phyloP scores from a whole-genome alignment of 2,888 invertebrate species.

The Diplolepis rosae region DNA sequence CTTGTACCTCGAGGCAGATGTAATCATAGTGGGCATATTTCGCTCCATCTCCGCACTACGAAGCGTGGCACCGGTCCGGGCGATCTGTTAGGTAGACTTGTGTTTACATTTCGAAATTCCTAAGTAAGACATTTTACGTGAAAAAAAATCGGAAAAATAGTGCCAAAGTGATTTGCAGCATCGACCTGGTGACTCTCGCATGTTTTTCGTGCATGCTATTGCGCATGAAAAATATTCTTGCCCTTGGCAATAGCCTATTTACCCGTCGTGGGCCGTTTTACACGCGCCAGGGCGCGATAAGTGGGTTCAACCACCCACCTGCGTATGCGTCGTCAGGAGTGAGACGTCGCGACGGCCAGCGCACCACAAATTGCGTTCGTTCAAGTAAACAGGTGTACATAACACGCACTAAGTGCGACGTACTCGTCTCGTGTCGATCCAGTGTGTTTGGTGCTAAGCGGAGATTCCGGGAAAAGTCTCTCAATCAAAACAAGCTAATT shows the following conservation, averaged over 20 bases:
- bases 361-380: conserved; percentile 29
- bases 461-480: background rate
- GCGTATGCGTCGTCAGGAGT: conserved; percentile 31
- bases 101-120: conserved; percentile 10
- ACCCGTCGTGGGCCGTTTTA: conserved; percentile 45
- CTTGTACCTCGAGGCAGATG: conserved; percentile 55
- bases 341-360: conserved; percentile 28
- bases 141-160: conserved; percentile 13
- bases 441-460: conserved; percentile 3
- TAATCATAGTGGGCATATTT: conserved; percentile 49
- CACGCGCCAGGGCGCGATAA: conserved; percentile 50
- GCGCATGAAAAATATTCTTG: conserved; percentile 73
- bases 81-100: background rate
- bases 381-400: conserved; percentile 31
- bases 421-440: conserved; percentile 38
- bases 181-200: conserved; percentile 43
- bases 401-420: conserved; percentile 27
- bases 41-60: conserved; percentile 19
- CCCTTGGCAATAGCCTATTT: conserved; percentile 70
- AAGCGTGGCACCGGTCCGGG: conserved; percentile 18
- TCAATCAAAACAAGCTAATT: conserved; percentile 9
- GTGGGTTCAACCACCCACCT: conserved; percentile 62
- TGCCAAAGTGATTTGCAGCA: conserved; percentile 22
- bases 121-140: conserved; percentile 19
- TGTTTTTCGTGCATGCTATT: conserved; percentile 57